Conservation (phyloP, 1,140 invertebrate genomes). For the Pentalonia nigronervosa region DNA sequence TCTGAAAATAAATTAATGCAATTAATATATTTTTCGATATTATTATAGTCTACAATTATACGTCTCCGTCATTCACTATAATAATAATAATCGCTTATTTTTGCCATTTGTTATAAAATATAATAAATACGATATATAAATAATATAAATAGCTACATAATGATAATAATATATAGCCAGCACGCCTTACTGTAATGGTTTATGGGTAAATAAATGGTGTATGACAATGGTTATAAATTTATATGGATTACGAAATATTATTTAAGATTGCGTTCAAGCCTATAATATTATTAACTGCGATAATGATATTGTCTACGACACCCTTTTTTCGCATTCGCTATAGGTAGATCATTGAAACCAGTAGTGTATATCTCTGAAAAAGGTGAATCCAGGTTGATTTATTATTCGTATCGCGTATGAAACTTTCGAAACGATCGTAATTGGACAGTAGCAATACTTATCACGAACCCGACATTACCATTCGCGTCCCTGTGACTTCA, state of each 20-base stretch:
- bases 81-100: slow-evolving; percentile 19
- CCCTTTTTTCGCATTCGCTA: slow-evolving; percentile 17
- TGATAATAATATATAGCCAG: neutral
- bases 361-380: slow-evolving; percentile 42
- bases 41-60: neutral
- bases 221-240: slow-evolving; percentile 35
- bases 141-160: neutral
- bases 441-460: slow-evolving; percentile 16
- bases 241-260: slow-evolving; percentile 10
- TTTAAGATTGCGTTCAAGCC: neutral
- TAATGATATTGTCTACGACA: slow-evolving; percentile 49
- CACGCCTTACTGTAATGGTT: neutral
- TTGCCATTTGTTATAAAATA: neutral
- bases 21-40: neutral
- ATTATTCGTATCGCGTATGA: slow-evolving; percentile 26
- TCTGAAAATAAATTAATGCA: neutral
- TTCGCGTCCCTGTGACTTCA: slow-evolving; percentile 9
- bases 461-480: slow-evolving; percentile 16
- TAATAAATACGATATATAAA: neutral
- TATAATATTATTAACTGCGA: neutral
- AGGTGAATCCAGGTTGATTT: slow-evolving; percentile 55
- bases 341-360: neutral
- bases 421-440: slow-evolving; percentile 55
- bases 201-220: neutral
- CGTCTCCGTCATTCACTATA: neutral